Base-by-base conservation (phyloP, 2,797 vertebrate genomes). In the Argyrosomus regius region DNA sequence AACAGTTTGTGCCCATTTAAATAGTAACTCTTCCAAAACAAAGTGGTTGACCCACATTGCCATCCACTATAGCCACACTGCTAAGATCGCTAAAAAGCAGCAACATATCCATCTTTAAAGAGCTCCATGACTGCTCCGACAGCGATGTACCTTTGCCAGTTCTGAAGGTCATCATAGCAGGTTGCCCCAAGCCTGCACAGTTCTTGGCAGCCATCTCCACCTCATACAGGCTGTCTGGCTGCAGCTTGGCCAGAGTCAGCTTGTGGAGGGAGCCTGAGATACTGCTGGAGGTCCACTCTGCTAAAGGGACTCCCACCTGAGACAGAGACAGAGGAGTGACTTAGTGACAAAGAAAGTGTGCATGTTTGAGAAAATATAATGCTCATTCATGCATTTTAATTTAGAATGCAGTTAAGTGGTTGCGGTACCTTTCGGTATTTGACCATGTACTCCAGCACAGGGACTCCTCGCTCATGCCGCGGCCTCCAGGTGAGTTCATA, bases 81-180 rank as follows among this genome's bases (percentile, higher is more conserved):
- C 22, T 24, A 26, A 6, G 31, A 31, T 31, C 31, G 4, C 22
- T 8, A 4, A 53, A 39, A 48, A 22, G 20, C 20, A 18, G 10
- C 20, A 3, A 11, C 12, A n/a, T 22, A 12, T 50, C 3, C 9
- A 24, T 56, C 4, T n/a, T 26, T 53, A 13, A 41, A 22, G 58
- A 4, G 2, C n/a, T 63, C n/a, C 1, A 35, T 31, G 46, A 24
- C 31, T 48, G n/a, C 1, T 24, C 11, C 0, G 22, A 57, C 10
- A 7, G 56, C 28, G 6, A 39, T 7, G 45, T 89, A 94, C 94
- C 89, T 93, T 95, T 96, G 91, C 98, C 97, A 0, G 98, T 99
- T 83, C 98, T 96, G 93, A 99, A 99, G 80, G 98, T 99, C 95
- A 99, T 97, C 98, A 99, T 99, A 67, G 98, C 98, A 0, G 97